phyloP scores from a whole-genome alignment of 2,113 vertebrate genomes.

The Strigops habroptila region DNA sequence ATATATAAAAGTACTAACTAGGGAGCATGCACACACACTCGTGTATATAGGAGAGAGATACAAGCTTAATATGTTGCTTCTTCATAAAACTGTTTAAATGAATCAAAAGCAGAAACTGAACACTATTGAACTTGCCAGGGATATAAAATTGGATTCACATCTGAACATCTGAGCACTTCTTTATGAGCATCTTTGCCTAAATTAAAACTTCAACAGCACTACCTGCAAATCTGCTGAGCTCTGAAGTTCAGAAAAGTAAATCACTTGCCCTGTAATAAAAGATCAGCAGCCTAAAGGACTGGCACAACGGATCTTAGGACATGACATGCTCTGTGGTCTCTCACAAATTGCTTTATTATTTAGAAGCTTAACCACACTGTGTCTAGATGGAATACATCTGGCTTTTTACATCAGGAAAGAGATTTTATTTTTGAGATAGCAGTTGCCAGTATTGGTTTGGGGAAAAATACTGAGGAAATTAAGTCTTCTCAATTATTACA shows the following conservation, averaged over 20 bases:
- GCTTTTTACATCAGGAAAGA: neutral
- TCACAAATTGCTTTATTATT: neutral
- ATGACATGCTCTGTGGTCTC: neutral
- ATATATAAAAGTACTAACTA: neutral
- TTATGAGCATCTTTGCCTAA: slow-evolving; percentile 1
- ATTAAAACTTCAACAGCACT: slow-evolving; percentile 14
- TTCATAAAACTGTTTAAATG: neutral
- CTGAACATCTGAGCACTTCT: slow-evolving; percentile 1
- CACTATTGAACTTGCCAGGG: neutral
- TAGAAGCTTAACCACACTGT: neutral
- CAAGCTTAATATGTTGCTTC: neutral
- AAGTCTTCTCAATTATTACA: neutral
- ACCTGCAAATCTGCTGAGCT: slow-evolving; percentile 17
- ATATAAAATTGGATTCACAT: slow-evolving; percentile 3
- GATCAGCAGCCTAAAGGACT: neutral
- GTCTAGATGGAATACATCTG: neutral
- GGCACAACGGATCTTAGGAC: neutral
- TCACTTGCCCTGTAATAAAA: neutral
- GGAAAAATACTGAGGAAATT: neutral
- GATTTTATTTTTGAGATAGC: neutral
- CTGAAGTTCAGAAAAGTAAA: neutral
- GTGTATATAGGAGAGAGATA: neutral
- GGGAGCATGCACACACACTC: neutral
- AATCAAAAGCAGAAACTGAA: neutral
- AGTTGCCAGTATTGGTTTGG: neutral